Base-by-base conservation (phyloP, 2,797 vertebrate genomes). In the Lepus townsendii region DNA sequence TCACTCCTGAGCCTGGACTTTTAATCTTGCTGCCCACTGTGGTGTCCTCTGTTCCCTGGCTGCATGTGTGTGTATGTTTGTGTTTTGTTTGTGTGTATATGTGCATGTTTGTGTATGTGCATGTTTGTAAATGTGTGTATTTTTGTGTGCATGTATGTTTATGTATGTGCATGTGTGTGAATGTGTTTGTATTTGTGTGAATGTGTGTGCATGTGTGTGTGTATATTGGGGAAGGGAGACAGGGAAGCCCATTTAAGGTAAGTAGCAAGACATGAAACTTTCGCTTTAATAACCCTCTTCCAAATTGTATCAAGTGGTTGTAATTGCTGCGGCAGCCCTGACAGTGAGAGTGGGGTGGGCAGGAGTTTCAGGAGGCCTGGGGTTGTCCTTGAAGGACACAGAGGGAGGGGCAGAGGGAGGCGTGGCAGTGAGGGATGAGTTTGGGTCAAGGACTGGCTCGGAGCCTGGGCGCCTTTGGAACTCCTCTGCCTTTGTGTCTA, bases 251-350 rank as follows among this genome's bases (percentile, higher is more conserved):
- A 27, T 69, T 90, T 83, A 7, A 27, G 12, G 42, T 78, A 63
- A 88, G 26, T 63, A 65, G 38, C 38, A 90, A 65, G 54, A 66
- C 71, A 47, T 47, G 30, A 69, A 20, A 83, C 12, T 6, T 89
- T 83, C 79, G 68, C 54, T 82, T 30, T 82, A 32, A 78, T 30
- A 77, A 66, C 69, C 14, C 12, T 88, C 69, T 65, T 93, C 83
- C 72, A 24, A 7, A 65, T 91, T 12, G 1, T 54, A 24, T 69
- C 42, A 54, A 42, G 26, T 47, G 71, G 60, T 35, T 69, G 1
- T 10, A 47, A 26, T 30, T 90, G 66, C 32, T 60, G 1, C 63
- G 0, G 24, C 50, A 52, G 16, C 27, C 38, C 19, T 50, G 32
- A 60, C 20, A 62, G 52, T 6, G n/a, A 93, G 27, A 47, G 50